These are phyloP conservation scores for Chlorocebus sabaeus DNA, from an alignment of 2,113 vertebrate genomes.

Conservation along the genomic window DNA sequence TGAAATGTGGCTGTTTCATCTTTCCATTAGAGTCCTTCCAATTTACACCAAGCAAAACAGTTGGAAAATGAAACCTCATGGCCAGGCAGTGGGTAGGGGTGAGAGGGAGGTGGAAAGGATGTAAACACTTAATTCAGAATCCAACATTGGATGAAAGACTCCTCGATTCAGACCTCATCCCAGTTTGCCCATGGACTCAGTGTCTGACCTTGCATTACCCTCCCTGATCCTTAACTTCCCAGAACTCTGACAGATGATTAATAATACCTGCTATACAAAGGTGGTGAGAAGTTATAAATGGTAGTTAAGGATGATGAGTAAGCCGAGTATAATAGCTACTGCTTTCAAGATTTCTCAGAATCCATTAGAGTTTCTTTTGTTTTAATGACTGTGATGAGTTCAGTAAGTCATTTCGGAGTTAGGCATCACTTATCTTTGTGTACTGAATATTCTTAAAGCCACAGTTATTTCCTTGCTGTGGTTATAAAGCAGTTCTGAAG, in stretches of 20 bases:
- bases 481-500: background rate
- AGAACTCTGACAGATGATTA: background rate
- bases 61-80: slow-evolving; percentile 44
- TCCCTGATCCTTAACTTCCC: background rate
- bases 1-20: slow-evolving; percentile 63
- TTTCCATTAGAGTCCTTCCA: slow-evolving; percentile 18
- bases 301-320: background rate
- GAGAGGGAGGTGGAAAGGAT: background rate
- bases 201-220: background rate
- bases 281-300: background rate
- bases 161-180: background rate
- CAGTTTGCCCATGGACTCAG: background rate
- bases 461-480: background rate
- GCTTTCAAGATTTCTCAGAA: slow-evolving; percentile 20
- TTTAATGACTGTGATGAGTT: slow-evolving; percentile 1
- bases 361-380: background rate
- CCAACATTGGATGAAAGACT: background rate
- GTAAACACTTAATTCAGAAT: background rate
- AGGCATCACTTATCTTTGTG: background rate
- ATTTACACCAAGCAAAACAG: slow-evolving; percentile 33
- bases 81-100: background rate
- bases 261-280: background rate
- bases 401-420: background rate
- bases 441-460: background rate
- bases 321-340: background rate